Base-by-base conservation (phyloP, 2,113 vertebrate species). In the Chloropsis cyanopogon region DNA sequence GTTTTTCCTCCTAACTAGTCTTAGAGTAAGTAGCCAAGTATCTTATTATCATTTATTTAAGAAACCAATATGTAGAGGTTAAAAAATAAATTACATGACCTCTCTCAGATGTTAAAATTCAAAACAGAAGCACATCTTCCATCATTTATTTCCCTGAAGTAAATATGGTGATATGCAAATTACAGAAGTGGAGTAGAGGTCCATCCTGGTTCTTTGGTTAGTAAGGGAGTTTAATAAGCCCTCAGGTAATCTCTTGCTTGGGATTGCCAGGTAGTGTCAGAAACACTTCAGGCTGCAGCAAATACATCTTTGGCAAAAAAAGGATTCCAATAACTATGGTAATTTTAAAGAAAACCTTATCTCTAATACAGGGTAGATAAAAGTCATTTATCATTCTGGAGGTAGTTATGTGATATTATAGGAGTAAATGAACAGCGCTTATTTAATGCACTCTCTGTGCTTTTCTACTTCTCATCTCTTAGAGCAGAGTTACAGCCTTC, bases 261-360 rank as follows among this genome's bases (percentile, higher is more conserved):
- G 50, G 26, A 47, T 59, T 88, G 59, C 78, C 33, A 57, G 68
- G 77, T 57, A 80, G 69, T 46, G 35, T 94, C 50, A 86, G 78
- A 35, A 87, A 35, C 44, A 61, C 66, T 72, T 87, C 60, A n/a
- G 54, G 42, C 61, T 65, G 54, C 11, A 63, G 82, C 78, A 90
- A 87, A 91, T 71, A 75, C 21, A 35, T 76, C 70, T 79, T 85
- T 76, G 54, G 66, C 50, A 66, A 80, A 91, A 87, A 76, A 70
- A 37, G 37, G 41, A 69, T 79, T 95, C 63, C 75, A 92, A 76
- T 94, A 95, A 79, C 93, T 94, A 88, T 85, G 86, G 81, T 92
- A 95, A 91, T 95, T 97, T 73, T 84, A 59, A 87, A 91, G 63
- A 73, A 92, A 91, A 65, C 54, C 49, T 95, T 82, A 72, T 87